Conservation (phyloP, 1,140 invertebrate genomes). For the Macrotrachela quadricornifera region DNA sequence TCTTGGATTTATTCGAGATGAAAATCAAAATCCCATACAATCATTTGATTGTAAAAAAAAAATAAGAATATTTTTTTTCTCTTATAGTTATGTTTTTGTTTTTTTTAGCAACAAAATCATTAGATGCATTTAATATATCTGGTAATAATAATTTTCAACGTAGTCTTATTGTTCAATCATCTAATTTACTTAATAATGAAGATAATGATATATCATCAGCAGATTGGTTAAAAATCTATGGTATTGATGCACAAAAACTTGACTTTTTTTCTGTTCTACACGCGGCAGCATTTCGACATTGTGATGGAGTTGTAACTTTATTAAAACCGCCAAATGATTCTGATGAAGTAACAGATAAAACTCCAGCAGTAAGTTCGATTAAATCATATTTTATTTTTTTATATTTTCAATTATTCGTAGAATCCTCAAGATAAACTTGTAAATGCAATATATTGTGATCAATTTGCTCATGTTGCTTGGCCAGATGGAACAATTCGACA, state of each 20-base stretch:
- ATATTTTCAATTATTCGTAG: slow-evolving; percentile 2
- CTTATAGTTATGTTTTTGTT: no score
- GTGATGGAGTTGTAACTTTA: slow-evolving; percentile 24
- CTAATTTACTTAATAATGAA: not conserved
- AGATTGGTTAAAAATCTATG: slow-evolving; percentile 24
- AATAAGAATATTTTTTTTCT: no score
- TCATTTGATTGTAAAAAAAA: no score
- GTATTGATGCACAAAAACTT: slow-evolving; percentile 19
- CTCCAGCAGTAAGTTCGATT: not conserved
- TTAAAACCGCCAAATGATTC: slow-evolving; percentile 12
- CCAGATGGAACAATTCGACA: slow-evolving; percentile 26
- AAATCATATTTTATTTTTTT: not conserved
- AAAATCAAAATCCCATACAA: no score
- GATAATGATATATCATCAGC: slow-evolving; percentile 26
- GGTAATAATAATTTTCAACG: no score
- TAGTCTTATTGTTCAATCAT: no score
- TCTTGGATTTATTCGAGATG: no score
- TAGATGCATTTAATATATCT: no score
- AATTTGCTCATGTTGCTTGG: slow-evolving; percentile 27
- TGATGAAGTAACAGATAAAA: not conserved
- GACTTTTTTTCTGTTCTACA: slow-evolving; percentile 23
- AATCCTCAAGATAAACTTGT: slow-evolving; percentile 12
- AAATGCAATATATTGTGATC: slow-evolving; percentile 29
- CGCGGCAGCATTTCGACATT: slow-evolving; percentile 26
- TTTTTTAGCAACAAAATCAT: no score